Evolutionary conservation across 2,113 vertebrate genomes (phyloP).

Genomic region (Malurus cyaneus): DNA sequence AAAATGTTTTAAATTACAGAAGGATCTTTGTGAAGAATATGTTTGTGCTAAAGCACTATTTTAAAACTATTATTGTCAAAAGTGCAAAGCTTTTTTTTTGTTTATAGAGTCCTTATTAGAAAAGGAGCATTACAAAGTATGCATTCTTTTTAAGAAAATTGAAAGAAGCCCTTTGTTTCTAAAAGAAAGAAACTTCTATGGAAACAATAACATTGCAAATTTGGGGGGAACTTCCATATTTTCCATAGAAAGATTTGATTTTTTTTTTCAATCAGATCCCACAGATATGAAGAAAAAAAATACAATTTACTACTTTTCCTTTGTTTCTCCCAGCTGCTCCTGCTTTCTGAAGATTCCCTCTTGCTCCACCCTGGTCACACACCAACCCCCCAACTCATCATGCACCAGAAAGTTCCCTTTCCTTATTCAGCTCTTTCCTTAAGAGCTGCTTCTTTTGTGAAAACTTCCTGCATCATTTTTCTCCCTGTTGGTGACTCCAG

Average conservation of each 20-base stretch:
- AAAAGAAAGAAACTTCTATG: not conserved
- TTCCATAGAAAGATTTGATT: not conserved
- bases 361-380: not conserved
- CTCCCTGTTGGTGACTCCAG: not conserved
- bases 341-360: not conserved
- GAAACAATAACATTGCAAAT: not conserved
- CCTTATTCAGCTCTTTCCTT: not conserved
- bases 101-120: not conserved
- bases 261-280: not conserved
- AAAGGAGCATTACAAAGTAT: not conserved
- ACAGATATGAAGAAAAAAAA: not conserved
- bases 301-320: not conserved
- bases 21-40: not conserved
- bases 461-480: constrained; percentile 12
- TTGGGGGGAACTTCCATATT: not conserved
- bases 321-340: not conserved
- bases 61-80: constrained; percentile 1
- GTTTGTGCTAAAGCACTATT: not conserved
- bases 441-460: constrained; percentile 25
- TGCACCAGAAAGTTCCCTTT: not conserved
- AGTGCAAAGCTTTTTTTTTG: not conserved
- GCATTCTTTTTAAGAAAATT: not conserved
- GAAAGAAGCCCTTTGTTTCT: not conserved
- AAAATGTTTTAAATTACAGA: constrained; percentile 2
- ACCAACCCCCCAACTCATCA: not conserved